Base-by-base conservation (phyloP, 2,888 invertebrate species). In the Cheilosia urbana region DNA sequence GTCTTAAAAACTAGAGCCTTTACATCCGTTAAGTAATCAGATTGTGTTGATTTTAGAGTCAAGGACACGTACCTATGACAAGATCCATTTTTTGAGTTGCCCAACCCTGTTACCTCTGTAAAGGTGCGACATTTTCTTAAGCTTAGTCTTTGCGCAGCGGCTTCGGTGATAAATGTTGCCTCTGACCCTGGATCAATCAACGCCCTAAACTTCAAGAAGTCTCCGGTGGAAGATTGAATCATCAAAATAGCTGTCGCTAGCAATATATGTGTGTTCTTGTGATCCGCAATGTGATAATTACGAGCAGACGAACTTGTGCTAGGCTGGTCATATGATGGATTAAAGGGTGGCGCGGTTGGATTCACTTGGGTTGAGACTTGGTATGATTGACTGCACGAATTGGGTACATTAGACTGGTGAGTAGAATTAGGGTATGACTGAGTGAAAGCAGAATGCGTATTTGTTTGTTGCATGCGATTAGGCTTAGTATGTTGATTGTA, bases 1-100 rank as follows among this genome's bases (percentile, higher is more conserved):
- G 65, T 37, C 1, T 51, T 66, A 15, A 66, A 66, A 34, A 66
- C 13, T 15, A 65, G 34, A 1, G 40, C 60, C 7, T n/a, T 65
- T 2, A 34, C 19, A 3, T 49, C 49, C 4, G 65, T 65, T 0
- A 24, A 21, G 37, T 37, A 65, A 21, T 30, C 7, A 15, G 47
- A 51, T 21, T 65, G 51, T 34, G 40, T 19, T 34, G 65, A 49
- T 34, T 49, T 49, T 2, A 71, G 13, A 2, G 11, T 60, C 13
- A 49, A 7, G 5, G 37, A 13, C 2, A 71, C 58, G 4, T 24
- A 60, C 2, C 19, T 49, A 40, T 51, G 58, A 49, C 58, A 71
- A 3, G 58, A 40, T 0, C 71, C 49, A 9, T 15, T 65, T 34
- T 65, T 62, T 0, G 24, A 24, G 4, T 65, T 66, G 1, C 66